Percentiles rank a stretch among this genome's conserved stretches.
phyloP scores from a whole-genome alignment of 2,113 vertebrate genomes.

The Pavo muticus region DNA sequence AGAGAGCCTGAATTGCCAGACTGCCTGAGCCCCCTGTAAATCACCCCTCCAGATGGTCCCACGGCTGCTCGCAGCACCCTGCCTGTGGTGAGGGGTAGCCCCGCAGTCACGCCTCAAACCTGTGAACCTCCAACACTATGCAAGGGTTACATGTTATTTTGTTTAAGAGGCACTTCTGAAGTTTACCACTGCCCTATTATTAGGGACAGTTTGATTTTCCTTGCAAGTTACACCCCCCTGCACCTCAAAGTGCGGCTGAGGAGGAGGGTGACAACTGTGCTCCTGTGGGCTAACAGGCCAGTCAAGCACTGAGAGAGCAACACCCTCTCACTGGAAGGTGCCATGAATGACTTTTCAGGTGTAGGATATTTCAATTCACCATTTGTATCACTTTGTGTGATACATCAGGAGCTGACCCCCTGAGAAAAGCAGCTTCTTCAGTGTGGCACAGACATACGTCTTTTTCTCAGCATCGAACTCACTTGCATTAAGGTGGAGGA shows the following conservation, averaged over 20 bases:
- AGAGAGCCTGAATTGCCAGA: conserved; percentile 50
- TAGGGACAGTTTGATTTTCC: conserved; percentile 72
- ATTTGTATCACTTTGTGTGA: neutral
- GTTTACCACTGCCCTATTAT: neutral
- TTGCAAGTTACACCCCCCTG: conserved; percentile 80
- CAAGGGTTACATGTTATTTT: neutral
- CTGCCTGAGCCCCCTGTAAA: conserved; percentile 44
- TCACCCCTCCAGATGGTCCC: conserved; percentile 67
- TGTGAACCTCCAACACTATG: neutral
- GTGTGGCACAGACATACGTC: neutral
- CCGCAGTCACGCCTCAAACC: conserved; percentile 14
- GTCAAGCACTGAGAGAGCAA: neutral
- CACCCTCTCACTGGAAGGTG: neutral
- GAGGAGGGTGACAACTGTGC: conserved; percentile 67
- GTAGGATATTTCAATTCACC: neutral
- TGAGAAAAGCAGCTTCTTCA: neutral
- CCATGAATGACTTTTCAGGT: neutral
- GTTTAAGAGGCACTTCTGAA: conserved; percentile 30
- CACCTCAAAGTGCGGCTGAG: conserved; percentile 32
- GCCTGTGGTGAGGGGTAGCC: neutral
- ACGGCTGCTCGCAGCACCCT: neutral
- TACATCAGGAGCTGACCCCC: neutral
- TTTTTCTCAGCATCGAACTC: neutral
- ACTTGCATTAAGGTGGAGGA: neutral
- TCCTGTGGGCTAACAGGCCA: neutral